Evolutionary conservation across 2,113 vertebrate species (phyloP), one percentile per base, ranked within the genome.

Genomic region (Bolborhynchus lineola): DNA sequence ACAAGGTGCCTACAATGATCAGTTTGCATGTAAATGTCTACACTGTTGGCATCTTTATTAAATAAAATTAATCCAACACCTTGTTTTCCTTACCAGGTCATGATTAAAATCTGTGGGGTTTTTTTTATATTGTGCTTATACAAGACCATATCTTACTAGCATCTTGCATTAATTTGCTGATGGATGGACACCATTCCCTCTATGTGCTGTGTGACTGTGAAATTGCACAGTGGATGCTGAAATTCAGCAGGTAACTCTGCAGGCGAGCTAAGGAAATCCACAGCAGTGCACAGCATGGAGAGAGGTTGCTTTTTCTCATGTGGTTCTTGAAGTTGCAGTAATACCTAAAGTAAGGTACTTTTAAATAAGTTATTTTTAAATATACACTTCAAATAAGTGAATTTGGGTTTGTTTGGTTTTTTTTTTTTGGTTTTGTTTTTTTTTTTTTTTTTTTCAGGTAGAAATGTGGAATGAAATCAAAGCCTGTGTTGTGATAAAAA

Each of bases 201-300:
- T 88, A n/a, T 96, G 82, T 80, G 35, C 86, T 97, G 52, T 96
- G 92, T 95, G 94, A 95, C 72, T 95, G 77, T 94, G 76, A 95
- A 96, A 95, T 64, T 80, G 94, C 89, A 90, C 89, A 86, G 88
- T 71, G 65, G 55, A 44, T 89, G 71, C 79, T 93, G 95, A 86
- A 97, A 74, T 95, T 94, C 90, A 90, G 88, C 92, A 85, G 41
- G 57, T 75, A 78, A 78, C 46, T 77, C 65, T 95, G 88, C 83
- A 96, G 88, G 90, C 72, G 83, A 92, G 82, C 75, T 86, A 39
- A 90, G 76, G 86, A 96, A 90, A 93, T 41, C 47, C 46, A 64
- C n/a, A 75, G 28, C 41, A 84, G 67, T 3, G 28, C 47, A 70
- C 57, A 86, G 46, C 26, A 26, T 11, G 18, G 25, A 49, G 42